Conservation (phyloP, 2,797 vertebrate genomes). For the Brachyalestes nurse region DNA sequence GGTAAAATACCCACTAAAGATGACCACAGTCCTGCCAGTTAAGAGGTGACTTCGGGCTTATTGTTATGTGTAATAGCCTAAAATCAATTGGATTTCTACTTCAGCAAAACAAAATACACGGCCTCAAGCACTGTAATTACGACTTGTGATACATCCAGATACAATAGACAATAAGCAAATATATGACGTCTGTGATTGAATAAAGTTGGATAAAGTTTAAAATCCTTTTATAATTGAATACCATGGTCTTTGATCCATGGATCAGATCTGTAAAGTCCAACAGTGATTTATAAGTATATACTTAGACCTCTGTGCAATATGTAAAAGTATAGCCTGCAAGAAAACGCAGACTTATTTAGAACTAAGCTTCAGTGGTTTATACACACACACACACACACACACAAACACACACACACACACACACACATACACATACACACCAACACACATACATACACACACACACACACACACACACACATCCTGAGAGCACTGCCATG, state of each 20-base stretch:
- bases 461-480: background rate
- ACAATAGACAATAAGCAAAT: too few species aligned
- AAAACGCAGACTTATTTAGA: background rate
- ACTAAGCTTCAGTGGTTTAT: constrained; percentile 1
- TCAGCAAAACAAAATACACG: too few species aligned
- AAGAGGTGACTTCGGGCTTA: too few species aligned
- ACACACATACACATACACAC: background rate
- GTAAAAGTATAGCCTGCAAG: constrained; percentile 14
- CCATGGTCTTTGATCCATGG: background rate
- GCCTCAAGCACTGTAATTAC: too few species aligned
- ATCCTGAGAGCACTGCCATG: constrained; percentile 3
- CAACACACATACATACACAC: background rate
- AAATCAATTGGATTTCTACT: too few species aligned
- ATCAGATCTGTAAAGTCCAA: background rate
- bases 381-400: background rate
- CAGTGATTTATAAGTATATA: constrained; percentile 26
- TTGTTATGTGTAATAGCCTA: too few species aligned
- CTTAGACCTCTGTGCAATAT: constrained; percentile 21
- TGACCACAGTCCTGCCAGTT: too few species aligned
- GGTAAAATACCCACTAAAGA: too few species aligned
- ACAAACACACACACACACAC: constrained; percentile 5
- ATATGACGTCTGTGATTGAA: too few species aligned
- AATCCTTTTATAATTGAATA: background rate
- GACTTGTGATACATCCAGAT: too few species aligned
- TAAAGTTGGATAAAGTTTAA: background rate